Evolutionary conservation across 2,113 vertebrate species (phyloP).

Genomic region (Electrona antarctica): DNA sequence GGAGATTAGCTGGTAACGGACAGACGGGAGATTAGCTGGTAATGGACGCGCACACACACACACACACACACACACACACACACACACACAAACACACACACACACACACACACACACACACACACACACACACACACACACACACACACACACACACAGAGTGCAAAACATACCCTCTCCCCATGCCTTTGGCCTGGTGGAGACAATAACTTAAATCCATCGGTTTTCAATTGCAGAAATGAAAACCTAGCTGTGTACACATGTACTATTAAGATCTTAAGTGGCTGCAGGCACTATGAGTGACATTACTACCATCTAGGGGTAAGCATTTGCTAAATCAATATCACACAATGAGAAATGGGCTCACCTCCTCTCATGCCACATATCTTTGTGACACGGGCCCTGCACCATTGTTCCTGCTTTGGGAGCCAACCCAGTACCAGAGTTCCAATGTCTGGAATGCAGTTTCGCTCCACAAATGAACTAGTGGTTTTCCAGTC

Average conservation of each 20-base stretch:
- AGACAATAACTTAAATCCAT: neutral
- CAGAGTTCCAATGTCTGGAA: conserved; percentile 74
- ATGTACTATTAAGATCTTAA: neutral
- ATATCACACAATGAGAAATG: neutral
- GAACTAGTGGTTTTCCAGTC: conserved; percentile 57
- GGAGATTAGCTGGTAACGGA: no score
- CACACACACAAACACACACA: no score
- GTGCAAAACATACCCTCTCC: no score
- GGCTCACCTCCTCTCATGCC: conserved; percentile 69
- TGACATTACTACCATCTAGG: conserved; percentile 67
- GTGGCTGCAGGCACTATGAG: conserved; percentile 20
- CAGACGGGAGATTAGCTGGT: no score
- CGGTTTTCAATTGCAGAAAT: neutral
- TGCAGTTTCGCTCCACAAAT: conserved; percentile 66
- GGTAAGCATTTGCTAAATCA: conserved; percentile 34
- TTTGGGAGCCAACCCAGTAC: conserved; percentile 71
- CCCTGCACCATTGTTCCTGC: conserved; percentile 73
- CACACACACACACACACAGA: no score
- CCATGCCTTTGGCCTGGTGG: no score
- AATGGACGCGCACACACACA: no score
- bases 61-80: no score
- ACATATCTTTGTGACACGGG: conserved; percentile 76
- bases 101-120: no score
- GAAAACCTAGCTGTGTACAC: neutral
- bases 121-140: no score